A percentile compares a stretch with the other conserved stretches of the same genome.
phyloP scores from a whole-genome alignment of 2,113 vertebrate genomes.

The Raja brachyura region DNA sequence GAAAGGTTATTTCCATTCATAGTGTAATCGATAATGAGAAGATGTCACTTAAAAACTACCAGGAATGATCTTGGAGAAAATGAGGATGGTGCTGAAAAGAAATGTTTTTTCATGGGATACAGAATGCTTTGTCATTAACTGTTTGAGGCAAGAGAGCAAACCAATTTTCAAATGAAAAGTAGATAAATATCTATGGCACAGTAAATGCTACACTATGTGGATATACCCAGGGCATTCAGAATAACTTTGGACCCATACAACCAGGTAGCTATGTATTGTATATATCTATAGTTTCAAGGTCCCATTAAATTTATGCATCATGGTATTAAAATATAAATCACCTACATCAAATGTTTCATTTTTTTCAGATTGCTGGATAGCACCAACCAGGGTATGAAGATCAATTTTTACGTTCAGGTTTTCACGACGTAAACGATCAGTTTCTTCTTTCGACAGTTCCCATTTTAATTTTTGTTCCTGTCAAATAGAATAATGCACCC shows the following conservation, averaged over 20 bases:
- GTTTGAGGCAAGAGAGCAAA: not conserved
- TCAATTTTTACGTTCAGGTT: constrained; percentile 45
- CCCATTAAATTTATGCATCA: not conserved
- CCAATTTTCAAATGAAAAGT: not conserved
- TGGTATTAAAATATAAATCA: constrained; percentile 20
- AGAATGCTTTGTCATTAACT: not conserved
- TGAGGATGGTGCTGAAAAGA: too few species aligned
- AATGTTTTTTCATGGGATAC: too few species aligned
- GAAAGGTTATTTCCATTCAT: too few species aligned
- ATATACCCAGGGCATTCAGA: not conserved
- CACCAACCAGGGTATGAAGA: constrained; percentile 38
- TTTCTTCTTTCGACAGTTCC: constrained; percentile 41
- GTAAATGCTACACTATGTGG: not conserved
- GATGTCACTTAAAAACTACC: too few species aligned
- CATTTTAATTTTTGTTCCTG: constrained; percentile 43
- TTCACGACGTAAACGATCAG: constrained; percentile 41
- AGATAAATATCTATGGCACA: not conserved
- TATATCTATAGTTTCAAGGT: not conserved
- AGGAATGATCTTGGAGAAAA: too few species aligned
- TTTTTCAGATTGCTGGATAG: constrained; percentile 39
- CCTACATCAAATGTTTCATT: constrained; percentile 43
- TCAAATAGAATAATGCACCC: constrained; percentile 44
- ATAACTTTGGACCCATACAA: not conserved
- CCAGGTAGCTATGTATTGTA: not conserved
- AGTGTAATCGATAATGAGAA: too few species aligned